Evolutionary conservation across 2,113 vertebrate species (phyloP).

Genomic region (Diadophis punctatus): DNA sequence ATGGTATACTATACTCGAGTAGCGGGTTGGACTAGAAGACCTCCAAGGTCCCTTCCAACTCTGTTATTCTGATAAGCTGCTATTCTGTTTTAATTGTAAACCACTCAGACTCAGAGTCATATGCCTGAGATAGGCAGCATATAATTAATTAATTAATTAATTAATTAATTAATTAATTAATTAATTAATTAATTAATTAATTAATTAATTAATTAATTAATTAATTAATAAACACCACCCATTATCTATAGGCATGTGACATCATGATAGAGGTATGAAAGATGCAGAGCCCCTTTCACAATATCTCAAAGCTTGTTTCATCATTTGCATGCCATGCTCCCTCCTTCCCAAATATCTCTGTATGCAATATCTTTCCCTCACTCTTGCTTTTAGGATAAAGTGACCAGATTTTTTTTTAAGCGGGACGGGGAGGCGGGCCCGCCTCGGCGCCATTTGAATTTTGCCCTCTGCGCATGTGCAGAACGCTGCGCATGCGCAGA

Average conservation of each 20-base stretch:
- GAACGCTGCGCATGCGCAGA: no score
- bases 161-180: background rate
- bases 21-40: background rate
- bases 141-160: background rate
- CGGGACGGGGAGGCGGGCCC: no score
- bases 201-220: no score
- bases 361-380: background rate
- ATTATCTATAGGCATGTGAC: background rate
- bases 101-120: background rate
- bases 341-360: background rate
- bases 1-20: background rate
- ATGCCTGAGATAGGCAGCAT: background rate
- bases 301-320: background rate
- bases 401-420: no score
- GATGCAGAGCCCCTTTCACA: background rate
- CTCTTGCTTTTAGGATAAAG: background rate
- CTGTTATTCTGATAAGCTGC: background rate
- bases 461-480: no score
- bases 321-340: background rate
- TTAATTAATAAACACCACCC: background rate
- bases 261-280: background rate
- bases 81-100: background rate
- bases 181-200: no score
- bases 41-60: background rate
- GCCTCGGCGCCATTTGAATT: no score